A percentile compares a stretch with the other conserved stretches of the same genome.
Conservation (phyloP, 2,888 invertebrate genomes). For the Mythimna loreyi region DNA sequence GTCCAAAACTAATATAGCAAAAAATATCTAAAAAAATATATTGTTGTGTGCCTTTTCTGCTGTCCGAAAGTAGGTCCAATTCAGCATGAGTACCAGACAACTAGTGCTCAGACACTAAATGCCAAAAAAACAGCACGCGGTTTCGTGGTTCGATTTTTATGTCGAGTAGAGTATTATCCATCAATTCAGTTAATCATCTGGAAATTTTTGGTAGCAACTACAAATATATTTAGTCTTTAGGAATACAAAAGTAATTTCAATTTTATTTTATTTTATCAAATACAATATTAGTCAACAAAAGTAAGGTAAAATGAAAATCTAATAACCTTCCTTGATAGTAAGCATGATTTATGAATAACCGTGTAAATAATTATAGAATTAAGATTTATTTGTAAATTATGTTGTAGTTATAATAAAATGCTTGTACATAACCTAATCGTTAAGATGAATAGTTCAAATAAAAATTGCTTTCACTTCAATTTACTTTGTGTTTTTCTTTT, state of each 20-base stretch:
- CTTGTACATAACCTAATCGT: background rate
- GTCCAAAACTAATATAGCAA: too few relatives aligned
- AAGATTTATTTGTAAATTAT: background rate
- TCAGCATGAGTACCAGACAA: too few relatives aligned
- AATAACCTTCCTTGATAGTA: too few relatives aligned
- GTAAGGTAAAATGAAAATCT: too few relatives aligned
- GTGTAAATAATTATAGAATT: background rate
- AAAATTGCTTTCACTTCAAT: background rate
- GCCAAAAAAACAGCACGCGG: too few relatives aligned
- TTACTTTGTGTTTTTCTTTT: background rate
- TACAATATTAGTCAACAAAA: too few relatives aligned
- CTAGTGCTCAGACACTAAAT: too few relatives aligned
- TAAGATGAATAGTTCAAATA: background rate
- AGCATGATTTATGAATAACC: too few relatives aligned
- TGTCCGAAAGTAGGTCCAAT: too few relatives aligned
- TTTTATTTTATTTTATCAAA: background rate
- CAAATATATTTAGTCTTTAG: background rate
- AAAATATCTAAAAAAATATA: too few relatives aligned
- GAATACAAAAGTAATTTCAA: background rate
- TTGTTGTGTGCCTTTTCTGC: too few relatives aligned
- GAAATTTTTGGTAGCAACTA: background rate
- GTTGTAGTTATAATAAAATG: background rate
- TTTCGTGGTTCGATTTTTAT: background rate
- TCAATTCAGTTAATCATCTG: background rate
- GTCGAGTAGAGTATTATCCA: background rate